Evolutionary conservation across 37 sponge, comb jelly and placozoan species (phyloP).

Genomic region (Amphimedon queenslandica): DNA sequence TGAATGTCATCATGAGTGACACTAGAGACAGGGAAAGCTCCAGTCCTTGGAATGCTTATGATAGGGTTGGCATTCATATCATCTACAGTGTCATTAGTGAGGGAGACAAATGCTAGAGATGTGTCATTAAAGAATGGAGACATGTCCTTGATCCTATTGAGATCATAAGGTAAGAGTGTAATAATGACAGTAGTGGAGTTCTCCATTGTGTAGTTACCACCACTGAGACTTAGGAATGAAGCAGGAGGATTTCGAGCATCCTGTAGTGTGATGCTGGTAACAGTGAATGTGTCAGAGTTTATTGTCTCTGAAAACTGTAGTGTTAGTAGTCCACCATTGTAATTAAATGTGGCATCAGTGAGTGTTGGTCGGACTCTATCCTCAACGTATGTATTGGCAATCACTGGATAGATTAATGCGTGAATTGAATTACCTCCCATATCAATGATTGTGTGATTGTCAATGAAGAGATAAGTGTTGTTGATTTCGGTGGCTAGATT

Average conservation of each 20-base stretch:
- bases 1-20: constrained; percentile 29
- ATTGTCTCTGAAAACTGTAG: constrained; percentile 79
- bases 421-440: constrained; percentile 56
- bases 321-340: constrained; percentile 55
- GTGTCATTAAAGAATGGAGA: constrained; percentile 24
- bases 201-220: constrained; percentile 25
- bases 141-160: constrained; percentile 57
- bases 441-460: constrained; percentile 45
- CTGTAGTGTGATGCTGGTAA: constrained; percentile 51
- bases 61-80: constrained; percentile 85
- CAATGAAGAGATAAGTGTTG: constrained; percentile 55
- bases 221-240: constrained; percentile 25
- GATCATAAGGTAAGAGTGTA: constrained; percentile 48
- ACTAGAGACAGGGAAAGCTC: constrained; percentile 12
- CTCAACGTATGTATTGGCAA: constrained; percentile 21
- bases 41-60: neutral
- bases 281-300: constrained; percentile 47
- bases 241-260: constrained; percentile 18
- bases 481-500: constrained; percentile 38
- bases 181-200: constrained; percentile 48
- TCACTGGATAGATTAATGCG: constrained; percentile 7
- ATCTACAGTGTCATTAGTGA: constrained; percentile 35
- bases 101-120: constrained; percentile 28
- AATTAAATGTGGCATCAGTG: constrained; percentile 26
- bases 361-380: constrained; percentile 58